Conservation (phyloP, 2,113 vertebrate genomes). For the Bettongia penicillata region DNA sequence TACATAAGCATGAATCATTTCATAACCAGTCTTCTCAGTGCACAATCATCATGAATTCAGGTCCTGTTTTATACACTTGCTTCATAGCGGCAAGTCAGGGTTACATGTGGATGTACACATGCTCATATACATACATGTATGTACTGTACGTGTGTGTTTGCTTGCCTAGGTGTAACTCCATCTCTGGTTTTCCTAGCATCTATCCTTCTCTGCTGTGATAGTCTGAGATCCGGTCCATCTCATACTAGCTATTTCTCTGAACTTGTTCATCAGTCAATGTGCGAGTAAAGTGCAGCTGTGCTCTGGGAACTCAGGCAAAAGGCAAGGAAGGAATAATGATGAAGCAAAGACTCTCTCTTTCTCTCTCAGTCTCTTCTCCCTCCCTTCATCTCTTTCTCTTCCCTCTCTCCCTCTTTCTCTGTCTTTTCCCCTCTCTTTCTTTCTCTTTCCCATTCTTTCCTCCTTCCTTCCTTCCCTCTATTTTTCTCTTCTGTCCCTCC, state of each 20-base stretch:
- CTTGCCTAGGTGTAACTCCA: neutral
- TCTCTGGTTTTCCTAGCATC: slow-evolving; percentile 20
- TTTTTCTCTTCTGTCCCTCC: neutral
- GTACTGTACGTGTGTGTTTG: neutral
- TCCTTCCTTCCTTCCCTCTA: neutral
- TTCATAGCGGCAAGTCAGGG: neutral
- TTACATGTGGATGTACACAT: neutral
- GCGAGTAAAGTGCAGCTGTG: neutral
- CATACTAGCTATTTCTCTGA: slow-evolving; percentile 27
- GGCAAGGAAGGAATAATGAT: neutral
- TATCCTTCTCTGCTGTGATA: slow-evolving; percentile 6
- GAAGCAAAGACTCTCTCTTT: neutral
- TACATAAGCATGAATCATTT: neutral
- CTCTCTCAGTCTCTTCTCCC: neutral
- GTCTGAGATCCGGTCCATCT: slow-evolving; percentile 35
- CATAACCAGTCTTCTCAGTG: neutral
- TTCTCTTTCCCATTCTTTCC: neutral
- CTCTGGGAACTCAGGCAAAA: neutral
- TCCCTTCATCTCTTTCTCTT: neutral
- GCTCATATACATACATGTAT: neutral
- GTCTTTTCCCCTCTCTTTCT: too few species aligned
- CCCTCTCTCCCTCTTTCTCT: neutral
- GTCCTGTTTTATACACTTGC: neutral
- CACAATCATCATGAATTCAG: neutral
- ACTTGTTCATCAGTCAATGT: neutral